Percentiles rank a stretch among this genome's conserved stretches.
phyloP scores from a whole-genome alignment of 2,797 vertebrate species.

The Tachyglossus aculeatus region DNA sequence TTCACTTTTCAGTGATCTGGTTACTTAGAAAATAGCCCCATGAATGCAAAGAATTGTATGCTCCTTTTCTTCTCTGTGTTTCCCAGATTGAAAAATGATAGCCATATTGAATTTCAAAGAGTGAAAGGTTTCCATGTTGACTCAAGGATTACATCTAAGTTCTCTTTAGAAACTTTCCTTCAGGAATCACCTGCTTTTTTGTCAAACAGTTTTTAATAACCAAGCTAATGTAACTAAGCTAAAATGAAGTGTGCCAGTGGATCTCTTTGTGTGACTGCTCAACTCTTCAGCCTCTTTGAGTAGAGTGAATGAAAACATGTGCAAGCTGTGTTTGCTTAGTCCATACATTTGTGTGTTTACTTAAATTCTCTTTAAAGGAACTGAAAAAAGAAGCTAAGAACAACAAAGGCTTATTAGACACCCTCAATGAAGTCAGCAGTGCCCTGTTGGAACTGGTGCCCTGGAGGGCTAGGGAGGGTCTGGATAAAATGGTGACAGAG shows the following conservation, averaged over 20 bases:
- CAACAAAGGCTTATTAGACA: constrained; percentile 83
- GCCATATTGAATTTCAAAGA: constrained; percentile 11
- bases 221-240: constrained; percentile 11
- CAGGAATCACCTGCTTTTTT: constrained; percentile 6
- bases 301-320: background rate
- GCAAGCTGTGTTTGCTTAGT: background rate
- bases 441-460: constrained; percentile 93
- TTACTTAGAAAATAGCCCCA: constrained; percentile 5
- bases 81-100: background rate
- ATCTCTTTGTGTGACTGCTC: background rate
- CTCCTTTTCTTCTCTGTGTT: constrained; percentile 24
- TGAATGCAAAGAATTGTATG: background rate
- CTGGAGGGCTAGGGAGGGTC: constrained; percentile 91
- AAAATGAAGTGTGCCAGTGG: background rate
- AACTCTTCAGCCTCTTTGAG: background rate
- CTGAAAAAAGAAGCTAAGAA: constrained; percentile 86
- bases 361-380: constrained; percentile 74
- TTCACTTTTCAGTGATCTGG: constrained; percentile 8
- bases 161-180: constrained; percentile 11
- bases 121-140: background rate
- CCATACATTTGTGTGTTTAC: constrained; percentile 5
- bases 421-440: constrained; percentile 89
- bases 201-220: constrained; percentile 7
- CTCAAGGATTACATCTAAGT: constrained; percentile 14
- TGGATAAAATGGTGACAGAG: constrained; percentile 90